A percentile compares a stretch with the other conserved stretches of the same genome.
These are phyloP conservation scores for Clistopyga incitator DNA, from an alignment of 2,888 invertebrate genomes.

Conservation along the genomic window DNA sequence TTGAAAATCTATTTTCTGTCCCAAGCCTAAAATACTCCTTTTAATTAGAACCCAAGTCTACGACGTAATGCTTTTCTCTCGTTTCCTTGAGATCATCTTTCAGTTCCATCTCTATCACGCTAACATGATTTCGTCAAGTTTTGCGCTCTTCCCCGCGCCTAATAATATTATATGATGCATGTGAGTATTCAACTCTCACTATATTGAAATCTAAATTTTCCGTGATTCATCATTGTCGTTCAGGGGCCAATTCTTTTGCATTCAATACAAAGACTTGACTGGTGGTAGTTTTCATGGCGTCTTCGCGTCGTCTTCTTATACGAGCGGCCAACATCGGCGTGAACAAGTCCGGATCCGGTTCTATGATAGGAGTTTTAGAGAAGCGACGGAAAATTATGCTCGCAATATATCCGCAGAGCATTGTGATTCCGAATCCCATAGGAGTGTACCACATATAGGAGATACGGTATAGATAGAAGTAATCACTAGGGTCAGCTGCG, in stretches of 20 bases:
- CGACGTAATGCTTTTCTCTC: too few species aligned
- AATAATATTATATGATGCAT: not conserved
- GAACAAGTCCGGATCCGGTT: conserved; percentile 87
- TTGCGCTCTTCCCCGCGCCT: not conserved
- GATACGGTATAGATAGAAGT: conserved; percentile 89
- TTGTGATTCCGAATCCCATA: conserved; percentile 85
- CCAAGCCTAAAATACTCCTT: too few species aligned
- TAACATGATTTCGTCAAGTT: not conserved
- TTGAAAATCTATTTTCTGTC: too few species aligned
- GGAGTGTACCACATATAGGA: conserved; percentile 91
- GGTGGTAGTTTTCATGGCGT: conserved; percentile 70
- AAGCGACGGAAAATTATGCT: conserved; percentile 84
- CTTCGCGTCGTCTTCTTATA: conserved; percentile 79
- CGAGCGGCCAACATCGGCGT: conserved; percentile 85
- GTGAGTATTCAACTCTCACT: conserved; percentile 2
- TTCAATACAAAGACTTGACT: conserved; percentile 79
- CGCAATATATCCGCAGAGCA: conserved; percentile 85
- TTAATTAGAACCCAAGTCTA: too few species aligned
- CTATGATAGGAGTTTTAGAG: conserved; percentile 77
- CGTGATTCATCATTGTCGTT: not conserved
- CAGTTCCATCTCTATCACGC: not conserved
- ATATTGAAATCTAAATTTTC: not conserved
- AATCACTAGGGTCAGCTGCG: conserved; percentile 74
- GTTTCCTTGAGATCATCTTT: too few species aligned
- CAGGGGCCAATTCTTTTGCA: conserved; percentile 48